A percentile compares a stretch with the other conserved stretches of the same genome.
These are phyloP conservation scores for Brachyopa scutellaris DNA, from an alignment of 2,888 invertebrate genomes.

Conservation along the genomic window DNA sequence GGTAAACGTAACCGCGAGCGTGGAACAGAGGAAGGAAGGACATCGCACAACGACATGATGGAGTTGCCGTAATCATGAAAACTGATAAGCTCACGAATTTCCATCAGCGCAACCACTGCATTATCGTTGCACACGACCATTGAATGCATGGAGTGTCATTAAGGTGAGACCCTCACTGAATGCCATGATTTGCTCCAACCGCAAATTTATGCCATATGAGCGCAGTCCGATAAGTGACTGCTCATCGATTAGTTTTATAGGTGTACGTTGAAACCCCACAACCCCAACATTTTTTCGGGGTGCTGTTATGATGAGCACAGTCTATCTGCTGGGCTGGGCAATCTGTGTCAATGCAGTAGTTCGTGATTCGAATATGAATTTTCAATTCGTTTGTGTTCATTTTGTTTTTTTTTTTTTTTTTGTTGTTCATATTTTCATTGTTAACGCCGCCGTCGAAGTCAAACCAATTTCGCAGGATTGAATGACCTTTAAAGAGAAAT, in stretches of 20 bases:
- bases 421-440: conserved; percentile 33
- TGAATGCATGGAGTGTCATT: conserved; percentile 10
- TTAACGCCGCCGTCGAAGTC: neutral
- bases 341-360: conserved; percentile 65
- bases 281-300: conserved; percentile 13
- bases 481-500: conserved; percentile 8
- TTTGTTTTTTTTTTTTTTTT: neutral
- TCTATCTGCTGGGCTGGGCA: conserved; percentile 28
- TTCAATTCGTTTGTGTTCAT: conserved; percentile 24
- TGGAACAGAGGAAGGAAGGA: conserved; percentile 57
- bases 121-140: conserved; percentile 37
- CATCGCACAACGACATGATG: conserved; percentile 29
- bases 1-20: conserved; percentile 25
- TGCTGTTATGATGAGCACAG: conserved; percentile 7
- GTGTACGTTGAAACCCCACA: conserved; percentile 24
- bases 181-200: conserved; percentile 16
- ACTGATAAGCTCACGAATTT: conserved; percentile 58
- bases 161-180: conserved; percentile 16
- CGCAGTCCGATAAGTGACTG: conserved; percentile 34
- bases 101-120: conserved; percentile 33
- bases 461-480: conserved; percentile 14
- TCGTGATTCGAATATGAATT: conserved; percentile 58
- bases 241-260: conserved; percentile 59
- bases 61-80: conserved; percentile 28
- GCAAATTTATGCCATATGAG: conserved; percentile 32